Percentiles rank a stretch among this genome's conserved stretches.
Conservation (phyloP, 2,888 invertebrate species). For the Rhamnusium bicolor region DNA sequence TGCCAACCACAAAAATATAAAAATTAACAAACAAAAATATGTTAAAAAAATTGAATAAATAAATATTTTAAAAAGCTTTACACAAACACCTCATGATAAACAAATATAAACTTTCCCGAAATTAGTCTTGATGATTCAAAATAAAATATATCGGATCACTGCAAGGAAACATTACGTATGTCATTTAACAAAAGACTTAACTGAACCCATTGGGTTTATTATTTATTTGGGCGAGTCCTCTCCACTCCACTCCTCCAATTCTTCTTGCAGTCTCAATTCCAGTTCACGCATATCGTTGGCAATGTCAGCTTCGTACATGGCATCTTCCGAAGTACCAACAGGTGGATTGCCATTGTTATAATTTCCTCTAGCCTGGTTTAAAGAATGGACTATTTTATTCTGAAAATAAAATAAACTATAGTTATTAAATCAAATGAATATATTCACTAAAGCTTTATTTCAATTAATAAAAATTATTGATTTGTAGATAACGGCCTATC, state of each 20-base stretch:
- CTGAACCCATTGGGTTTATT: slow-evolving; percentile 70
- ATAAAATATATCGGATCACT: background rate
- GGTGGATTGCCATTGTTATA: slow-evolving; percentile 59
- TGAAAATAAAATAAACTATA: slow-evolving; percentile 51
- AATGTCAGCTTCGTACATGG: slow-evolving; percentile 77
- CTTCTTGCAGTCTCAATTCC: slow-evolving; percentile 78
- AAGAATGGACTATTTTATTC: slow-evolving; percentile 68
- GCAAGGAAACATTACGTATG: background rate
- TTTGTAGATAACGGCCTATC: no score
- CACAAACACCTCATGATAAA: background rate
- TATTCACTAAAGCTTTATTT: no score
- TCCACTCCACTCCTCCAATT: slow-evolving; percentile 79
- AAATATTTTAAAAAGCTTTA: background rate
- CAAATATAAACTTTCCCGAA: background rate
- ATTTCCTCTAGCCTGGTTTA: slow-evolving; percentile 61
- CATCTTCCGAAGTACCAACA: slow-evolving; percentile 70
- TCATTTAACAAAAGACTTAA: slow-evolving; percentile 35
- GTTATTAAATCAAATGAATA: no score
- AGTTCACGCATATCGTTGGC: slow-evolving; percentile 80
- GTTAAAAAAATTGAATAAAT: background rate
- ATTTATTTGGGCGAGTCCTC: slow-evolving; percentile 70
- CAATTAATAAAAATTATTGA: no score
- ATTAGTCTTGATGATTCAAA: slow-evolving; percentile 5
- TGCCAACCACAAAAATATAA: background rate
- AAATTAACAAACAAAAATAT: background rate